Conservation (phyloP, 30 jellyfish, hydroid and myxozoan genomes). For the Hydractinia echinata region DNA sequence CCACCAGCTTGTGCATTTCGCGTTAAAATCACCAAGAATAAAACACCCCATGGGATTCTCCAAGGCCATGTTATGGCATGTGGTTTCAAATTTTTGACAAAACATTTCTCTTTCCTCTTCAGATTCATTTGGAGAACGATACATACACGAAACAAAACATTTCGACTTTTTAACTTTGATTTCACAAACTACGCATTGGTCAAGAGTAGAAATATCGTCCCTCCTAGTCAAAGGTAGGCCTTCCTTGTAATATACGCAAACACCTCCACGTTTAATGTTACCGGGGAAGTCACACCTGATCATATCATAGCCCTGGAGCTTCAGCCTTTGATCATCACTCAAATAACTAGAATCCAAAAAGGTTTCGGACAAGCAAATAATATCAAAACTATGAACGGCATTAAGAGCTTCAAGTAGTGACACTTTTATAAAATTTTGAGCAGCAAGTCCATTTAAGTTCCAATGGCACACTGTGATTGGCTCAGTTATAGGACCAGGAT, state of each 20-base stretch:
- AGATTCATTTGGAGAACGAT: background rate
- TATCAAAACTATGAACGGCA: background rate
- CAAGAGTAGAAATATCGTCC: background rate
- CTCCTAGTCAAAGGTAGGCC: background rate
- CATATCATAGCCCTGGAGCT: background rate
- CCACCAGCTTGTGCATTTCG: constrained; percentile 1
- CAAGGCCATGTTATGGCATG: background rate
- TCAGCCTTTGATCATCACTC: constrained; percentile 5
- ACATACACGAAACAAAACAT: background rate
- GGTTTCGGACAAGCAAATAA: background rate
- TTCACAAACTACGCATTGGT: background rate
- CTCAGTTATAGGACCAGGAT: too few relatives aligned
- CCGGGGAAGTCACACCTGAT: background rate
- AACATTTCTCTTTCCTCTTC: constrained; percentile 5
- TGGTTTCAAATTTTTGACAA: background rate
- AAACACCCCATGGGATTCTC: background rate
- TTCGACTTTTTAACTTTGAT: background rate
- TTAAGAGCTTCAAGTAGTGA: too few relatives aligned
- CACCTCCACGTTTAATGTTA: background rate
- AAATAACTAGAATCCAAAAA: constrained; percentile 6
- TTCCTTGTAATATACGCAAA: background rate
- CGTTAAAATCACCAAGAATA: constrained; percentile 2
- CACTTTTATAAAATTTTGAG: too few relatives aligned
- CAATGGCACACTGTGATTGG: too few relatives aligned
- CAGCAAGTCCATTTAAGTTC: too few relatives aligned